Conservation (phyloP, 2,113 vertebrate species). For the Pseudonaja textilis region DNA sequence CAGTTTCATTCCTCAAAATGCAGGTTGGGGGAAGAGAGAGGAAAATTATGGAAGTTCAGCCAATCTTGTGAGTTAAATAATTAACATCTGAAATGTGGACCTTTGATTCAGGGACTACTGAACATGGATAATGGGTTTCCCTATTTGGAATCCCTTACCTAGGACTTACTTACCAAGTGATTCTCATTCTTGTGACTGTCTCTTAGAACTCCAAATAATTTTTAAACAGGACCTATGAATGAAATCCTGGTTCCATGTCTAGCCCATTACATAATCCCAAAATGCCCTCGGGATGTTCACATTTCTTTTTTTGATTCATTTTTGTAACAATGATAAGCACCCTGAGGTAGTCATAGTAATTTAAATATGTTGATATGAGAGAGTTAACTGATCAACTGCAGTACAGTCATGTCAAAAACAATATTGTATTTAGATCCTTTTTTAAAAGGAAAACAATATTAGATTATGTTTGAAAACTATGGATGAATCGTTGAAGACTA, state of each 20-base stretch:
- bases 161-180: neutral
- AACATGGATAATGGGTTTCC: neutral
- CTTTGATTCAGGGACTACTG: neutral
- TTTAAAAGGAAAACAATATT: neutral
- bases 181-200: neutral
- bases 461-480: constrained; percentile 1
- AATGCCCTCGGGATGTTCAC: neutral
- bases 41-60: neutral
- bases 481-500: constrained; percentile 23
- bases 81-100: neutral
- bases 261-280: neutral
- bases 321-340: neutral
- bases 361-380: neutral
- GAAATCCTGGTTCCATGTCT: neutral
- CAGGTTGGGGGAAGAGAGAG: neutral
- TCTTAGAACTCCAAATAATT: neutral
- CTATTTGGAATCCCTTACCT: neutral
- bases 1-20: neutral
- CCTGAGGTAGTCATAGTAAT: rapidly evolving
- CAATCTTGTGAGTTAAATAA: neutral
- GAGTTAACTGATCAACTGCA: constrained; percentile 39
- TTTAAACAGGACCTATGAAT: neutral
- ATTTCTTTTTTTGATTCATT: neutral
- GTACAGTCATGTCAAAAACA: neutral
- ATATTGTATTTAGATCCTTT: rapidly evolving